Evolutionary conservation across 2,888 invertebrate species (phyloP).

Genomic region (Mesochorus sp.): DNA sequence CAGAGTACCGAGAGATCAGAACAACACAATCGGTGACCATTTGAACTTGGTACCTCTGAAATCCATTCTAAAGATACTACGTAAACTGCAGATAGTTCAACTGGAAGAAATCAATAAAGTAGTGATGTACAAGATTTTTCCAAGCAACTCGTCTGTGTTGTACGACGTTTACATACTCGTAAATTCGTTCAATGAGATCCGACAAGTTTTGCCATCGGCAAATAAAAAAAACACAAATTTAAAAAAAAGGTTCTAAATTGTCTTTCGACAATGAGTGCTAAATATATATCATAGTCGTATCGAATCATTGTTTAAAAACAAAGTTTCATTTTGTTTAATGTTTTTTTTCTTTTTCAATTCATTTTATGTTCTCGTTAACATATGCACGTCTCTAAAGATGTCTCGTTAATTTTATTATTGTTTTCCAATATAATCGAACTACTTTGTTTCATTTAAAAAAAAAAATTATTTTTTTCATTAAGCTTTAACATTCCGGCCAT

Average conservation of each 20-base stretch:
- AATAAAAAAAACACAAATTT: too few species aligned
- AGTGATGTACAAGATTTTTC: slow-evolving; percentile 36
- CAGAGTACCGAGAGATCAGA: slow-evolving; percentile 55
- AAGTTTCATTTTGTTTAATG: background rate
- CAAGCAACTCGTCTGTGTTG: slow-evolving; percentile 4
- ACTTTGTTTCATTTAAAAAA: too few species aligned
- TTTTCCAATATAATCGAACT: background rate
- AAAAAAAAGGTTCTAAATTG: too few species aligned
- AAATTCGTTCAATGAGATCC: background rate
- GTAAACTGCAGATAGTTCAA: slow-evolving; percentile 57
- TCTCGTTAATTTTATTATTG: background rate
- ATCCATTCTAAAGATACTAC: slow-evolving; percentile 62
- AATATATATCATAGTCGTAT: background rate
- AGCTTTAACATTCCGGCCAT: too few species aligned
- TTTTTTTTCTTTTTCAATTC: too few species aligned
- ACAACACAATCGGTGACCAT: slow-evolving; percentile 52
- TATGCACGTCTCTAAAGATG: too few species aligned
- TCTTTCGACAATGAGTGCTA: background rate
- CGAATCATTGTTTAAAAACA: slow-evolving; percentile 2
- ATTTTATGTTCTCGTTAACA: too few species aligned
- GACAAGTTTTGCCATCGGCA: background rate
- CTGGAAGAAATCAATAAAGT: slow-evolving; percentile 52
- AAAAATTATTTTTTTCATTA: too few species aligned
- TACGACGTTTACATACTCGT: slow-evolving; percentile 29
- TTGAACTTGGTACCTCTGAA: slow-evolving; percentile 67